Base-by-base conservation (phyloP, 2,888 invertebrate species). In the Tuberolachnus salignus region DNA sequence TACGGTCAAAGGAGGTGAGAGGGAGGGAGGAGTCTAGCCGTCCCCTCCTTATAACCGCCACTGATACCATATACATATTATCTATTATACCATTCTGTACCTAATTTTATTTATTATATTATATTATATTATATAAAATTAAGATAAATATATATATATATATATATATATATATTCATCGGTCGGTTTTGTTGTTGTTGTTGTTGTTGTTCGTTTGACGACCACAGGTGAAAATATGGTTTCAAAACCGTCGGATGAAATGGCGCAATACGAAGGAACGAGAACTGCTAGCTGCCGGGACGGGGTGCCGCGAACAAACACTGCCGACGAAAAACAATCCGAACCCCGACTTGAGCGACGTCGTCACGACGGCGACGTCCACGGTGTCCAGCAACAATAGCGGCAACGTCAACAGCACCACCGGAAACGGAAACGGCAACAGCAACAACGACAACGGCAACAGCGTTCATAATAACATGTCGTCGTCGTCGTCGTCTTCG, bases 181-280 rank as follows among this genome's bases (percentile, higher is more conserved):
- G 13, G 13, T 46, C 10, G 46, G 46, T 46, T 46, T 46, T 46
- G 10, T 13, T 46, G 44, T 44, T 44, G 44, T 44, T 4, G 44
- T 44, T 44, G 44, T 44, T 44, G 10, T 46, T 46, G 10, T 46
- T 46, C 13, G 10, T 49, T 42, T 61, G 3, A 16, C n/a, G n/a
- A 34, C 34, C 34, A 34, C 87, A 93, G 93, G 93, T 93, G 80
- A 93, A 93, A 86, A 93, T 93, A 81, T 93, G 93, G 92, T 98
- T 98, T 87, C 98, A 98, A 89, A 98, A 98, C 86, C 91, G 98
- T 0, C 92, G 98, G 78, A 98, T 98, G 98, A 98, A 96, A 86
- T 98, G 98, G 98, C 90, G 98, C 75, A 98, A 98, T 87, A 96
- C 95, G 6, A 98, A 98, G 87, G 98, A 98, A 86, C 89, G 97